Evolutionary conservation across 2,113 vertebrate species (phyloP).

Genomic region (Brachypteracias leptosomus): DNA sequence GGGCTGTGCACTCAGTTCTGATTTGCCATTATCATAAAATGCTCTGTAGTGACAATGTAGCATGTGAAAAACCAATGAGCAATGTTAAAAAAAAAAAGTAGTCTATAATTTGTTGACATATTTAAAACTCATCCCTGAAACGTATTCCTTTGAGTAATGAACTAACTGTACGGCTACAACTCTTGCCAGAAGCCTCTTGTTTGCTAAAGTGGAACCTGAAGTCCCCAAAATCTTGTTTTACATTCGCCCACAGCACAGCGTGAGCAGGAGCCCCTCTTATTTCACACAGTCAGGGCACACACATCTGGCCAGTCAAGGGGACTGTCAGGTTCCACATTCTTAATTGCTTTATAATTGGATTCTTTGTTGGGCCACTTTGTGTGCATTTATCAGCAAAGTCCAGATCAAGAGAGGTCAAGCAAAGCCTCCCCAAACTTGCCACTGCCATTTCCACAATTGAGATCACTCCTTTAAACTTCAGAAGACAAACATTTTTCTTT

Average conservation of each 20-base stretch:
- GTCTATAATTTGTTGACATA: not conserved
- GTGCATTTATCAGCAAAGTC: slow-evolving; percentile 27
- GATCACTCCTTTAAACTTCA: slow-evolving; percentile 32
- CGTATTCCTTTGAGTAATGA: not conserved
- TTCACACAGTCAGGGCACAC: not conserved
- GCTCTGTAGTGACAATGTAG: not conserved
- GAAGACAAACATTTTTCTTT: slow-evolving; percentile 7
- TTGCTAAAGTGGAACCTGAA: not conserved
- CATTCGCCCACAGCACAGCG: rapidly evolving
- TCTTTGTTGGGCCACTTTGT: not conserved
- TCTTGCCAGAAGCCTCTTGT: not conserved
- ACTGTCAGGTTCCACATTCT: not conserved
- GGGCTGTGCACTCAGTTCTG: not conserved
- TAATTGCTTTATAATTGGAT: slow-evolving; percentile 37
- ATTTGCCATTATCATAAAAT: not conserved
- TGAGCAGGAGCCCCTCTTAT: not conserved
- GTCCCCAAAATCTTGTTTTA: not conserved
- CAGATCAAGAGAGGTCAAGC: slow-evolving; percentile 42
- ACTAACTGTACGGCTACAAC: not conserved
- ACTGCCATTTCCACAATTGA: slow-evolving; percentile 32
- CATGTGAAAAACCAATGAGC: not conserved
- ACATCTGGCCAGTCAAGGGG: not conserved
- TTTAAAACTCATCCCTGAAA: not conserved
- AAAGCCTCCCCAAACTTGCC: not conserved
- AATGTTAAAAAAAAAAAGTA: not conserved